These are phyloP conservation scores for Parazoanthus atlanticus DNA, from an alignment of 92 coral and sea anemone genomes.

Conservation along the genomic window DNA sequence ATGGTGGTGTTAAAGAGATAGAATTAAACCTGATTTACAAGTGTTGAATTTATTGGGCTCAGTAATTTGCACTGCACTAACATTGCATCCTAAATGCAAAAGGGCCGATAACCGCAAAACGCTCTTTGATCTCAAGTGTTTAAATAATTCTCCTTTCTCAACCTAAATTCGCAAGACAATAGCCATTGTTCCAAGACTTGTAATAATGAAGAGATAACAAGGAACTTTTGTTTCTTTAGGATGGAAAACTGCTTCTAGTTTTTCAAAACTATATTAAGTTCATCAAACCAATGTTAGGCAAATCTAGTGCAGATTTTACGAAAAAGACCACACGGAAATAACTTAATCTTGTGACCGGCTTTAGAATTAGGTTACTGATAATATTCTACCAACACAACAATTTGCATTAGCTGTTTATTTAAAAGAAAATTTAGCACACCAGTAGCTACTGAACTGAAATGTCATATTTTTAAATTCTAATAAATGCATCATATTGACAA, in stretches of 20 bases:
- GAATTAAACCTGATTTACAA: background rate
- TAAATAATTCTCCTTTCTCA: background rate
- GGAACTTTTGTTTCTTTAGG: background rate
- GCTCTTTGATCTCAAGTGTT: background rate
- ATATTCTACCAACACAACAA: background rate
- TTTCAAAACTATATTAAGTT: background rate
- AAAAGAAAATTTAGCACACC: too few relatives aligned
- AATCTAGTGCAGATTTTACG: background rate
- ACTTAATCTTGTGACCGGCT: background rate
- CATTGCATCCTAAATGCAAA: background rate
- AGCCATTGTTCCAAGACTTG: background rate
- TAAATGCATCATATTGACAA: background rate
- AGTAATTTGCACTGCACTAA: conserved; percentile 2
- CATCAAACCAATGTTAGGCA: background rate
- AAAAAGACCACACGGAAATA: background rate
- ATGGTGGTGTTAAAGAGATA: conserved; percentile 10
- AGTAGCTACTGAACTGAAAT: background rate
- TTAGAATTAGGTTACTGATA: background rate
- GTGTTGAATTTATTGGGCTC: background rate
- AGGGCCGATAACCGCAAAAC: background rate
- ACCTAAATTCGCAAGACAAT: background rate
- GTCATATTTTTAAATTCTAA: too few relatives aligned
- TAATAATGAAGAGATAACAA: background rate
- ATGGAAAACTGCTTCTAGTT: background rate
- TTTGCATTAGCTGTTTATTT: background rate